These are phyloP conservation scores for Bruchidius siliquastri DNA, from an alignment of 2,888 invertebrate species.

Conservation along the genomic window DNA sequence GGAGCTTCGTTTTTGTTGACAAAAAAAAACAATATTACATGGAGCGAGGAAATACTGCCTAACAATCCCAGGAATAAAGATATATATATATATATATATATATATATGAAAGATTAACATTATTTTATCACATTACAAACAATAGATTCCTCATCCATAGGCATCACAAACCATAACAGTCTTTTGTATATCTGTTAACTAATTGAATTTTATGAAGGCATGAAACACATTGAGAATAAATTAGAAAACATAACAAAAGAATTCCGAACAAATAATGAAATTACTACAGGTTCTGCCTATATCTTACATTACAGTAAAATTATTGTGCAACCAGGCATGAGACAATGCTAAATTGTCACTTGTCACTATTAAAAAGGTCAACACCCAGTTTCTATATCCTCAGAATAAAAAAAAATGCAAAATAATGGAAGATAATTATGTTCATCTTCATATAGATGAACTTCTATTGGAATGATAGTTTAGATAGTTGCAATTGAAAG, in stretches of 20 bases:
- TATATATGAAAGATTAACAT: too few relatives aligned
- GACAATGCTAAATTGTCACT: constrained; percentile 9
- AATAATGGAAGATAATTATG: background rate
- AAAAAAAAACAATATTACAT: background rate
- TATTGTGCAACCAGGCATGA: constrained; percentile 11
- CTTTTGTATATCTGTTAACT: too few relatives aligned
- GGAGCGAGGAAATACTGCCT: too few relatives aligned
- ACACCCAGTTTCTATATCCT: constrained; percentile 12
- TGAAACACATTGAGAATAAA: background rate
- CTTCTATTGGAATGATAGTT: background rate
- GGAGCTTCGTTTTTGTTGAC: background rate
- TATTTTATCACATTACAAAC: too few relatives aligned
- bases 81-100: too few relatives aligned
- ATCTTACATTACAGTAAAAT: constrained; percentile 14
- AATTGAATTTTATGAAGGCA: background rate
- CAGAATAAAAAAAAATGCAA: constrained; percentile 1
- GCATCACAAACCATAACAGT: background rate
- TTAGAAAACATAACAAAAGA: background rate
- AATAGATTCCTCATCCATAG: background rate
- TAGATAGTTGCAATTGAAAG: too few relatives aligned
- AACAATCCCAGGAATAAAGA: too few relatives aligned
- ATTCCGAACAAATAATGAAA: too few relatives aligned
- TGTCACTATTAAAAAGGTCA: constrained; percentile 17
- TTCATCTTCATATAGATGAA: background rate
- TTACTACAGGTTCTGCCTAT: background rate